A percentile compares a stretch with the other conserved stretches of the same genome.
Evolutionary conservation across 2,113 vertebrate genomes (phyloP).

Genomic region (Mandrillus leucophaeus): DNA sequence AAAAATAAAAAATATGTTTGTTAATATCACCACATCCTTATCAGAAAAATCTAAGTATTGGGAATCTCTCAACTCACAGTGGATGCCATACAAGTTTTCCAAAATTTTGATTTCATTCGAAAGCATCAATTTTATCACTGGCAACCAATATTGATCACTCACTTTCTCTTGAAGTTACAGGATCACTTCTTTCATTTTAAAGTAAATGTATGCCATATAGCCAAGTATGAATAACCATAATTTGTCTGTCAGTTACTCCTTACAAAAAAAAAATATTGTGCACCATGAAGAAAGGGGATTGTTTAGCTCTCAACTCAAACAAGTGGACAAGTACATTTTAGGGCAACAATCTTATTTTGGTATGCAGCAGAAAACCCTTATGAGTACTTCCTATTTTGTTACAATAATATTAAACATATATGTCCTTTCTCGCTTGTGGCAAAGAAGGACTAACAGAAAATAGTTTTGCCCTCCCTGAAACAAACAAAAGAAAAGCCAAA

Average conservation of each 20-base stretch:
- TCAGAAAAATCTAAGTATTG: background rate
- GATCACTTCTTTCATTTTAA: background rate
- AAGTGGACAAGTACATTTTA: background rate
- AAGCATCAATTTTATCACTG: background rate
- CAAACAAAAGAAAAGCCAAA: background rate
- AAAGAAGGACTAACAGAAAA: background rate
- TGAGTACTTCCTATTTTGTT: background rate
- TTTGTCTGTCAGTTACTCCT: conserved; percentile 17
- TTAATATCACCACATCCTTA: background rate
- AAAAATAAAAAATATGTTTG: background rate
- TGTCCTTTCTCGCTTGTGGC: background rate
- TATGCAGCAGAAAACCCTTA: background rate
- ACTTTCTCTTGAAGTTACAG: background rate
- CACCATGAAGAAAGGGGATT: background rate
- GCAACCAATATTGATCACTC: background rate
- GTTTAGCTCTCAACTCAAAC: background rate
- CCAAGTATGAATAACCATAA: background rate
- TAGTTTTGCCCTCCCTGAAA: background rate
- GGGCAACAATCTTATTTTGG: background rate
- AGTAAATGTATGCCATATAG: background rate
- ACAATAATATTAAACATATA: background rate
- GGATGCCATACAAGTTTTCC: background rate
- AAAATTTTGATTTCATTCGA: background rate
- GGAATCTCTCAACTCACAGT: background rate
- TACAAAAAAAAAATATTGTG: background rate